A percentile compares a stretch with the other conserved stretches of the same genome.
These are phyloP conservation scores for Yponomeuta evonymella DNA, from an alignment of 2,888 invertebrate genomes.

Conservation along the genomic window DNA sequence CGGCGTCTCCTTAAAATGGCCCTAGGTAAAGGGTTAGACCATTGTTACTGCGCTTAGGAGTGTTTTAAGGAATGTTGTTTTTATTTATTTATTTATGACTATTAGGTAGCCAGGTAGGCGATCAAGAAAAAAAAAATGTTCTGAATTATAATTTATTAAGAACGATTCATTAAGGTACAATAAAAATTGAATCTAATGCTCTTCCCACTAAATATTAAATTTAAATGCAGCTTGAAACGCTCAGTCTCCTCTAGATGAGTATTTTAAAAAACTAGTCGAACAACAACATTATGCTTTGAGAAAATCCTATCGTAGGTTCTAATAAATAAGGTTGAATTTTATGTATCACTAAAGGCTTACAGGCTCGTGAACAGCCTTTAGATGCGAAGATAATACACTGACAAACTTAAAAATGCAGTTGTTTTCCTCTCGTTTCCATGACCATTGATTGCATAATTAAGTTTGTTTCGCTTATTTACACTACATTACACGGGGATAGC, in stretches of 20 bases:
- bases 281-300: not conserved
- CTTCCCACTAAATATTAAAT: slow-evolving; percentile 35
- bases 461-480: not conserved
- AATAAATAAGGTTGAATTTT: not conserved
- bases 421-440: not conserved
- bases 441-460: not conserved
- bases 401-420: not conserved
- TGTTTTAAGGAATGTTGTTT: too few relatives aligned
- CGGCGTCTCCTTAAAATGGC: too few relatives aligned
- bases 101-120: too few relatives aligned
- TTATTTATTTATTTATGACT: too few relatives aligned
- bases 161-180: slow-evolving; percentile 63
- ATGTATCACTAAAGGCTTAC: not conserved
- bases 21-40: too few relatives aligned
- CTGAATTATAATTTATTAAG: slow-evolving; percentile 54
- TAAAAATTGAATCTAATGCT: slow-evolving; percentile 62
- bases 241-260: slow-evolving; percentile 67
- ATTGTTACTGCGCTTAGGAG: too few relatives aligned
- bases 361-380: not conserved
- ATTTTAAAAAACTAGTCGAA: slow-evolving; percentile 27
- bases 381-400: not conserved
- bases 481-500: not conserved
- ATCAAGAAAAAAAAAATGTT: not conserved
- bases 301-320: not conserved
- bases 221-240: slow-evolving; percentile 32